Evolutionary conservation across 2,797 vertebrate species (phyloP), one percentile per base, ranked within the genome.

Genomic region (Macroramphosus scolopax): DNA sequence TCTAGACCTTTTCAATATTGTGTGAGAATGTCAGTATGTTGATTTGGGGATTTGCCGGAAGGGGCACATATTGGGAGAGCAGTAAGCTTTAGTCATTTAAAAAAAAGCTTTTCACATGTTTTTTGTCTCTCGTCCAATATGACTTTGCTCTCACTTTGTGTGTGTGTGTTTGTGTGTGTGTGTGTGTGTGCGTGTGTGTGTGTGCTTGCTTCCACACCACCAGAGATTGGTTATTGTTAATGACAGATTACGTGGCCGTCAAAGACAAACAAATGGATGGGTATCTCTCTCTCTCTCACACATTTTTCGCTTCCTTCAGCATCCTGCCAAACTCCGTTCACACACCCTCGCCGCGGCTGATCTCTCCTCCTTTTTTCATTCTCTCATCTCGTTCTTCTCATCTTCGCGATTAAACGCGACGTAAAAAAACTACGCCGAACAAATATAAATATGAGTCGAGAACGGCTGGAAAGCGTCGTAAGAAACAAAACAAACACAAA

Each of bases 1-100:
- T 51, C 32, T 36, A 80, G 78, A 80, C 75, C 81, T 80, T 86
- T 85, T 83, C 75, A 72, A 53, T 57, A 78, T 44, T 70, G 58
- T 78, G 59, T 67, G 59, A 68, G 78, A 83, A 82, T 76, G 78
- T 77, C 77, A 79, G 50, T 24, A 59, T 71, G 72, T 74, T 82
- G 73, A 80, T 79, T 47, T 64, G 54, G 78, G 72, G 73, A 75
- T 80, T 81, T 72, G 70, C 79, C 31, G 8, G 54, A 64, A 68
- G 78, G 69, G 56, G 33, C 51, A 48, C 42, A 58, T 37, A 51
- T 38, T 36, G 34, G 45, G 53, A 47, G 51, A 62, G 74, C 64
- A 72, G 60, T 61, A 48, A 65, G 63, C 56, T 77, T 69, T 41
- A 62, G 20, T 53, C 42, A 50, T 31, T 59, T 29, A 45, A 40